Percentiles rank a stretch among this genome's conserved stretches.
phyloP scores from a whole-genome alignment of 2,113 vertebrate genomes.

The Chinchilla lanigera region DNA sequence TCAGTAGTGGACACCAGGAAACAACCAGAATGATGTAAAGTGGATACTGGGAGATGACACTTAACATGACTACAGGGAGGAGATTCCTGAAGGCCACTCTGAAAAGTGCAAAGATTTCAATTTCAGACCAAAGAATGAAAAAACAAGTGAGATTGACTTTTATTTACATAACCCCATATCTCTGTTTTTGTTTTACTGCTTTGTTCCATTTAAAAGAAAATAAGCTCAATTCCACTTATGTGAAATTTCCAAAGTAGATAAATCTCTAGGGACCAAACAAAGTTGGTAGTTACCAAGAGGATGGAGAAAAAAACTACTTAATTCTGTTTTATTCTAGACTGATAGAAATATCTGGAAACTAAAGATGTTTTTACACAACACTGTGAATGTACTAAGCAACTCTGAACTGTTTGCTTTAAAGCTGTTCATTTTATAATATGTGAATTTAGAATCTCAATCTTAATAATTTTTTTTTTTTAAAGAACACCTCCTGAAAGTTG shows the following conservation, averaged over 20 bases:
- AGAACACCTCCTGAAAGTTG: neutral
- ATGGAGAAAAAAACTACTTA: neutral
- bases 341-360: neutral
- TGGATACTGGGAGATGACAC: neutral
- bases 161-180: neutral
- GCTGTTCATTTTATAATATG: neutral
- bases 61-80: neutral
- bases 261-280: neutral
- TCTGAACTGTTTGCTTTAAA: neutral
- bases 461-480: neutral
- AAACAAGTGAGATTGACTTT: neutral
- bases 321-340: neutral
- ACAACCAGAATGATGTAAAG: neutral
- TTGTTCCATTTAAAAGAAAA: neutral
- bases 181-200: neutral
- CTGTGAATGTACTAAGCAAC: neutral
- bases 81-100: neutral
- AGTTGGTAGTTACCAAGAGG: neutral
- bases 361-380: neutral
- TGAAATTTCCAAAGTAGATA: neutral
- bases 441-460: neutral
- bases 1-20: neutral
- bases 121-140: neutral
- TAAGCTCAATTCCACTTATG: neutral
- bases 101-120: neutral